Conservation (phyloP, 2,888 invertebrate species). For the Chloroclysta siterata region DNA sequence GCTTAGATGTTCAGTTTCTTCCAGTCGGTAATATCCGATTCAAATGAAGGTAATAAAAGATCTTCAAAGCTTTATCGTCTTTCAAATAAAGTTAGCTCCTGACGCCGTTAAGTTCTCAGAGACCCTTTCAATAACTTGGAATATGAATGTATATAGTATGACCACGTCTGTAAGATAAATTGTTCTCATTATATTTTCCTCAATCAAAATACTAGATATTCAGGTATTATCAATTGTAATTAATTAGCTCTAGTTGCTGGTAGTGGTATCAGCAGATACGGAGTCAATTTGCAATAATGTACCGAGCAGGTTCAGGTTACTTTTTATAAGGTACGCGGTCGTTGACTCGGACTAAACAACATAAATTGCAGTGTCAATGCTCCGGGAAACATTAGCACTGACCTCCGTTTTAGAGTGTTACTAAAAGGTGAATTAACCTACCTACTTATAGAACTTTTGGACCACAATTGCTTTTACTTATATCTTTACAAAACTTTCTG, state of each 20-base stretch:
- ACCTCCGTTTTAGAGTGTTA: slow-evolving; percentile 45
- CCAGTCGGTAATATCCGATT: slow-evolving; percentile 21
- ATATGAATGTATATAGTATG: neutral
- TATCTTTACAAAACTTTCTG: too few species aligned
- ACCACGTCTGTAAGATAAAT: neutral
- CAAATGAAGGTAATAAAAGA: slow-evolving; percentile 28
- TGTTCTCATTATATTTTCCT: slow-evolving; percentile 3
- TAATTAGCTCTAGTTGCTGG: slow-evolving; percentile 34
- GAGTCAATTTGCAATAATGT: slow-evolving; percentile 78
- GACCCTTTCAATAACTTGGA: slow-evolving; percentile 22
- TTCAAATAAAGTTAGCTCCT: slow-evolving; percentile 11
- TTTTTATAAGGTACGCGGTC: slow-evolving; percentile 73
- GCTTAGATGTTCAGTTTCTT: slow-evolving; percentile 15
- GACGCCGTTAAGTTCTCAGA: slow-evolving; percentile 15
- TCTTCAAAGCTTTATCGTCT: slow-evolving; percentile 15
- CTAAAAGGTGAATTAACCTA: neutral
- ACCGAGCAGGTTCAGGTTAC: slow-evolving; percentile 70
- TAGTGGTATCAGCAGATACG: slow-evolving; percentile 66
- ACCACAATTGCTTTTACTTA: too few species aligned
- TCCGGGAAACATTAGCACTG: slow-evolving; percentile 54
- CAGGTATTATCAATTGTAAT: slow-evolving; percentile 31
- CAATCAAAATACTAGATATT: slow-evolving; percentile 28
- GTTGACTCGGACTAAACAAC: slow-evolving; percentile 72
- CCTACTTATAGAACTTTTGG: too few species aligned
- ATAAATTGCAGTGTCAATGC: slow-evolving; percentile 62